Evolutionary conservation across 2,113 vertebrate genomes (phyloP), one percentile per base, ranked within the genome.

Genomic region (Hyla sarda): DNA sequence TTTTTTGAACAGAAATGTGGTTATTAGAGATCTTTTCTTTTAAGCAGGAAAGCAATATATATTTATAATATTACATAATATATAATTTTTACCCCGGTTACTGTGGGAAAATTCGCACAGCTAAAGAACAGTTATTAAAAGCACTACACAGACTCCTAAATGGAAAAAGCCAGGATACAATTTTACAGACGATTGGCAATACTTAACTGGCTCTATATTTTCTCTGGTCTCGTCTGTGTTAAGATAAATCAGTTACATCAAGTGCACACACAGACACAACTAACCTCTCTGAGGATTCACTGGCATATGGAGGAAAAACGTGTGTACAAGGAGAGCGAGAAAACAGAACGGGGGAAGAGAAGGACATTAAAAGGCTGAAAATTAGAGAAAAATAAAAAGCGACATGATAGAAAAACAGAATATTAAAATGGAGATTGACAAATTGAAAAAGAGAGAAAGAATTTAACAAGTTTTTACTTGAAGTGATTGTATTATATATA

Each of bases 151-250:
- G 84, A 73, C 84, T 78, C 60, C 65, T 73, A 73, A 86, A 86
- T 73, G 50, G 76, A 86, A 86, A 86, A 78, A 85, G 65, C 65
- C 76, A 81, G 50, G 75, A 80, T 86, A 73, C 84, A 86, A 86
- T 86, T 86, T 86, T 86, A 86, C 84, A 81, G 84, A 86, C 84
- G 77, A 86, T 86, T 86, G 84, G 76, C 65, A 73, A 86, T 86
- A 71, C 77, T 86, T 86, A 86, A 86, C 77, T 71, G 76, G 76
- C 84, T 81, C 84, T 86, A 41, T 41, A 54, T 85, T 83, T 79
- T 54, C 60, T 86, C 77, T 60, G 34, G 84, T 81, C 65, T 86
- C 52, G 67, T 34, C 77, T 58, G 84, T 80, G 84, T 81, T 81
- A 86, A 86, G 84, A 86, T 86, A 86, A 86, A 86, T 86, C 84